A percentile compares a stretch with the other conserved stretches of the same genome.
These are phyloP conservation scores for Microhierax caerulescens DNA, from an alignment of 2,797 vertebrate species.

Conservation along the genomic window DNA sequence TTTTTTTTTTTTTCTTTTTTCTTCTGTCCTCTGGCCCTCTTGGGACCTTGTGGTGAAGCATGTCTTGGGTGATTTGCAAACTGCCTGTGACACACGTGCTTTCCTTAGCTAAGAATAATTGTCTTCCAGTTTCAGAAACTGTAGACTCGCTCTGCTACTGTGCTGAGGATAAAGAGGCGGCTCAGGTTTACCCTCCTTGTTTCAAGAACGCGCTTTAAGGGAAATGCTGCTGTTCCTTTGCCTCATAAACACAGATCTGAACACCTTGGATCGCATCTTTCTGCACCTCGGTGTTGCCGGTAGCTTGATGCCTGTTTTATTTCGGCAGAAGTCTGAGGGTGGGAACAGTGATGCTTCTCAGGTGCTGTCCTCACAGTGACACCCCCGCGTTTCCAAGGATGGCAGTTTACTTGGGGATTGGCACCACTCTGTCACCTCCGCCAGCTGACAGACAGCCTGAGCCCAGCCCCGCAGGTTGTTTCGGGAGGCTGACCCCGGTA, in stretches of 20 bases:
- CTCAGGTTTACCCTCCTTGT: not conserved
- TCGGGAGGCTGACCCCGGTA: fast-evolving
- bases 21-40: not conserved
- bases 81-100: not conserved
- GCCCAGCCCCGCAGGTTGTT: no score
- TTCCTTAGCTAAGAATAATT: not conserved
- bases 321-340: not conserved
- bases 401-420: fast-evolving
- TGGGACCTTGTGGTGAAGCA: not conserved
- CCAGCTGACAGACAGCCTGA: fast-evolving
- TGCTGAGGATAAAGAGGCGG: not conserved
- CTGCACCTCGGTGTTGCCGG: fast-evolving
- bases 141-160: not conserved
- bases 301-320: not conserved
- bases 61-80: not conserved
- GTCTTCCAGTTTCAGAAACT: not conserved
- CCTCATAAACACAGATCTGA: not conserved
- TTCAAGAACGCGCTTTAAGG: not conserved
- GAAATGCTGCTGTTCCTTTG: not conserved
- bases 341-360: not conserved
- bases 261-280: not conserved
- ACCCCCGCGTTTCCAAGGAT: fast-evolving
- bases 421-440: no score
- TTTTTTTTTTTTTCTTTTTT: not conserved
- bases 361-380: fast-evolving